These are phyloP conservation scores for Dicrostonyx torquatus DNA, from an alignment of 2,797 vertebrate genomes.

Conservation along the genomic window DNA sequence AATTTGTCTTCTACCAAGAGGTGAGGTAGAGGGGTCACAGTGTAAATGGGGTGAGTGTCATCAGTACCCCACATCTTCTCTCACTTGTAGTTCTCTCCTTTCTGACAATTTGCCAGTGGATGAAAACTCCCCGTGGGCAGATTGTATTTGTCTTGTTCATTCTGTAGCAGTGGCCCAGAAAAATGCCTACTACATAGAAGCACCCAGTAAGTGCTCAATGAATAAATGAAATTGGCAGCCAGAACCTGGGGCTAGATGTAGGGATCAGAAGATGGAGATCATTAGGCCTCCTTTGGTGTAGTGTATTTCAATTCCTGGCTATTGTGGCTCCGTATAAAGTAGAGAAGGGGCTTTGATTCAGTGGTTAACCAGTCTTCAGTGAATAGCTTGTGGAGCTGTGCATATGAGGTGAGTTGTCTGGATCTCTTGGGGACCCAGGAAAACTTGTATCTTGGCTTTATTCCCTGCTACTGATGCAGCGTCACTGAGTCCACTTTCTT, in stretches of 20 bases:
- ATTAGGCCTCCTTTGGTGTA: not conserved
- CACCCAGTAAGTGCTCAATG: not conserved
- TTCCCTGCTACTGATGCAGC: not conserved
- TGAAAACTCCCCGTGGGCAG: not conserved
- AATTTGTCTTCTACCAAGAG: slow-evolving; percentile 40
- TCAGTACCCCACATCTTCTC: not conserved
- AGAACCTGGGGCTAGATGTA: slow-evolving; percentile 26
- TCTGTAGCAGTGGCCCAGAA: not conserved
- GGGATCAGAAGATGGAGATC: slow-evolving; percentile 27
- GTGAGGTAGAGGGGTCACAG: not conserved
- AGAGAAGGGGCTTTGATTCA: not conserved
- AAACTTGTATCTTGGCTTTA: slow-evolving; percentile 8
- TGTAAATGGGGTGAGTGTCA: slow-evolving; percentile 10
- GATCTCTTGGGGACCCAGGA: not conserved
- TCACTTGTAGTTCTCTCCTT: slow-evolving; percentile 37
- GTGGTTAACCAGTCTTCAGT: not conserved
- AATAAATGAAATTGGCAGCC: slow-evolving; percentile 41
- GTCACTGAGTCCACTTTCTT: not conserved
- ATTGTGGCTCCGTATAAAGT: not conserved
- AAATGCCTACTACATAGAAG: not conserved
- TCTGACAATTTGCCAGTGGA: not conserved
- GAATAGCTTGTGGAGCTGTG: not conserved
- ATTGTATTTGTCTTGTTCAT: slow-evolving; percentile 15
- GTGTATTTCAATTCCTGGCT: not conserved
- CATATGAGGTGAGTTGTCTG: not conserved